Conservation (phyloP, 2,113 vertebrate species). For the Rhineura floridana region DNA sequence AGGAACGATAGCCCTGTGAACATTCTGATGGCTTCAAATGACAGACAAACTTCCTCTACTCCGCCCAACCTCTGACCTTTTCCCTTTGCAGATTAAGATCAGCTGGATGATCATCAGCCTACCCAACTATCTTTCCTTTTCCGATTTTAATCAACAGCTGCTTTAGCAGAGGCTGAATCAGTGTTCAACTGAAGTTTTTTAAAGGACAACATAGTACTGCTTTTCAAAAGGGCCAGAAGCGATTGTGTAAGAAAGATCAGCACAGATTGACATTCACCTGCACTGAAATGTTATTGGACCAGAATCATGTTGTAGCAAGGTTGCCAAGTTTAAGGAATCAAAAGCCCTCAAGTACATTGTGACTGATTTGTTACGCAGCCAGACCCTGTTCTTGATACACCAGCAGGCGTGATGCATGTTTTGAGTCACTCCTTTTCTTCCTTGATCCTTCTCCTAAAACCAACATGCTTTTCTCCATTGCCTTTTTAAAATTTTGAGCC, state of each 20-base stretch:
- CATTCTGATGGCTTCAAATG: conserved; percentile 18
- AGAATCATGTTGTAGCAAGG: not conserved
- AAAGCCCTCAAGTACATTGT: not conserved
- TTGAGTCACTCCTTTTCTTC: not conserved
- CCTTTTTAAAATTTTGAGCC: not conserved
- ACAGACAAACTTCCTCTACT: conserved; percentile 7
- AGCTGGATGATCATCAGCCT: conserved; percentile 1
- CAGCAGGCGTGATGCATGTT: too few relatives aligned
- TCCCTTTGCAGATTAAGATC: conserved; percentile 32
- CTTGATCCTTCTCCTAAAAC: not conserved
- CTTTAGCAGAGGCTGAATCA: not conserved
- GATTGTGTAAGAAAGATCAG: not conserved
- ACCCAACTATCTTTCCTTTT: not conserved
- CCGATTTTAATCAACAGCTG: not conserved
- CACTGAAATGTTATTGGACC: not conserved
- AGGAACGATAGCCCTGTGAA: not conserved
- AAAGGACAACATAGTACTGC: too few relatives aligned
- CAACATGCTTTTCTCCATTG: not conserved
- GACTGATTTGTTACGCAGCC: not conserved
- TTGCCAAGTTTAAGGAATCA: not conserved
- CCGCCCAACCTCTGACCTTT: conserved; percentile 18
- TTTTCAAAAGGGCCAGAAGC: not conserved
- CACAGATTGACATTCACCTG: not conserved
- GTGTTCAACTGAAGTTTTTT: not conserved
- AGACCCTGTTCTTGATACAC: not conserved